phyloP scores from a whole-genome alignment of 2,797 vertebrate species.

The Poliocrania exsul region DNA sequence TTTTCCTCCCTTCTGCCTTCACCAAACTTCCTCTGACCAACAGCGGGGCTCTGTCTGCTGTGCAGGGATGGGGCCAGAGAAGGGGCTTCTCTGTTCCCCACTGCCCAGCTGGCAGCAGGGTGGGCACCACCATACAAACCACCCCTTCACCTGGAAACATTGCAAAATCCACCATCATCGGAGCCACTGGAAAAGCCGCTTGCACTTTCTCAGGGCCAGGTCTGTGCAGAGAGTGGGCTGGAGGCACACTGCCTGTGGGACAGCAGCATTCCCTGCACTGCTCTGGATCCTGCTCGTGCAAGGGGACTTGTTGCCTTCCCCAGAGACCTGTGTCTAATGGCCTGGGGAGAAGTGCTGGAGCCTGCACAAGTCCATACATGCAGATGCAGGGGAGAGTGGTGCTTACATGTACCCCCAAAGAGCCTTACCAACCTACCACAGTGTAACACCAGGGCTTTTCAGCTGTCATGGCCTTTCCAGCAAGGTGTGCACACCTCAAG shows the following conservation, averaged over 20 bases:
- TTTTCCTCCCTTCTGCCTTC: slow-evolving; percentile 22
- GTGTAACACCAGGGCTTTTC: background rate
- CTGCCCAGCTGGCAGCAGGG: background rate
- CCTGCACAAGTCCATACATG: background rate
- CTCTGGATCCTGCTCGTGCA: background rate
- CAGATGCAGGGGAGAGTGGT: background rate
- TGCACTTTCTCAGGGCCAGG: background rate
- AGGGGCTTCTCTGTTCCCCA: background rate
- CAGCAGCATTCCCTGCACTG: background rate
- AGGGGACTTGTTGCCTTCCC: background rate
- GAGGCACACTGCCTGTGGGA: fast-evolving
- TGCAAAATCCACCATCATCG: background rate
- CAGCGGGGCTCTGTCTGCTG: slow-evolving; percentile 11
- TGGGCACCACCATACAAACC: background rate
- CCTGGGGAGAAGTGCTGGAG: background rate
- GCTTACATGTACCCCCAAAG: background rate
- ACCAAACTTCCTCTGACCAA: background rate
- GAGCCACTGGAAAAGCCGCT: background rate
- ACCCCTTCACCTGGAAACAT: fast-evolving
- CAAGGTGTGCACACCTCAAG: background rate
- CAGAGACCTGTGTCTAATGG: too few species aligned
- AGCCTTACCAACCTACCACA: background rate
- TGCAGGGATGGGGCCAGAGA: background rate
- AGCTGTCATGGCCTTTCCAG: background rate
- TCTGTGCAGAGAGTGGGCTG: fast-evolving